Percentiles rank a stretch among this genome's conserved stretches.
These are phyloP conservation scores for Anoplius nigerrimus DNA, from an alignment of 2,888 invertebrate species.

Conservation along the genomic window DNA sequence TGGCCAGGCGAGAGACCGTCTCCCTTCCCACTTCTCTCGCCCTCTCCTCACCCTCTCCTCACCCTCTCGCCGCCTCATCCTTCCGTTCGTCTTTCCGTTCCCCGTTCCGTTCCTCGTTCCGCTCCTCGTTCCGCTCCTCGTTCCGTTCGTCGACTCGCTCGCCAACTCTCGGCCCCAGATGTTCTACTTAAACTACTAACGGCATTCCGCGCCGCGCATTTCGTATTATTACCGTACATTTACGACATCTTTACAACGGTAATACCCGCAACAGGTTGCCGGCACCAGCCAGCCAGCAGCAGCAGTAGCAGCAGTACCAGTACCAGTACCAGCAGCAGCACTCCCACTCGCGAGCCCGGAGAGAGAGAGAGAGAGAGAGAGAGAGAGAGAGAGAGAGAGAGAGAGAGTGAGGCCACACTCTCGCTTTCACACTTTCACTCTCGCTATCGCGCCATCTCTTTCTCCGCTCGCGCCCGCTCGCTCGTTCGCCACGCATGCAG, in stretches of 20 bases:
- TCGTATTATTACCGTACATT: slow-evolving; percentile 58
- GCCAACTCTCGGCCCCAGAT: slow-evolving; percentile 25
- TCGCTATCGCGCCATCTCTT: slow-evolving; percentile 11
- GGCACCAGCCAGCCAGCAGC: too few relatives aligned
- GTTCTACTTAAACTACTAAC: slow-evolving; percentile 51
- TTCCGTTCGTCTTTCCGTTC: too few relatives aligned
- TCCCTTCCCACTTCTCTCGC: too few relatives aligned
- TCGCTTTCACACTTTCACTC: not conserved
- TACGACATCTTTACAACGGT: slow-evolving; percentile 57
- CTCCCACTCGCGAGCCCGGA: not conserved
- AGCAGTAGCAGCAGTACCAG: too few relatives aligned
- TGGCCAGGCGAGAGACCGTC: too few relatives aligned
- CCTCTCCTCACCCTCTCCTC: not conserved
- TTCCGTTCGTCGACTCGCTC: too few relatives aligned
- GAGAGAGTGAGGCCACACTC: too few relatives aligned
- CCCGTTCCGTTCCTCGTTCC: too few relatives aligned
- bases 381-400: too few relatives aligned
- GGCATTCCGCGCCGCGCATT: slow-evolving; percentile 43
- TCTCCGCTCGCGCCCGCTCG: slow-evolving; percentile 9
- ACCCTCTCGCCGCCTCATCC: not conserved
- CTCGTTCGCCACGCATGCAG: slow-evolving; percentile 49
- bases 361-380: too few relatives aligned
- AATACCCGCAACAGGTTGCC: slow-evolving; percentile 56
- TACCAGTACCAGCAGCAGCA: too few relatives aligned
- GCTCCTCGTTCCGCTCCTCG: too few relatives aligned